Evolutionary conservation across 2,113 vertebrate species (phyloP).

Genomic region (Oncorhynchus gorbuscha): DNA sequence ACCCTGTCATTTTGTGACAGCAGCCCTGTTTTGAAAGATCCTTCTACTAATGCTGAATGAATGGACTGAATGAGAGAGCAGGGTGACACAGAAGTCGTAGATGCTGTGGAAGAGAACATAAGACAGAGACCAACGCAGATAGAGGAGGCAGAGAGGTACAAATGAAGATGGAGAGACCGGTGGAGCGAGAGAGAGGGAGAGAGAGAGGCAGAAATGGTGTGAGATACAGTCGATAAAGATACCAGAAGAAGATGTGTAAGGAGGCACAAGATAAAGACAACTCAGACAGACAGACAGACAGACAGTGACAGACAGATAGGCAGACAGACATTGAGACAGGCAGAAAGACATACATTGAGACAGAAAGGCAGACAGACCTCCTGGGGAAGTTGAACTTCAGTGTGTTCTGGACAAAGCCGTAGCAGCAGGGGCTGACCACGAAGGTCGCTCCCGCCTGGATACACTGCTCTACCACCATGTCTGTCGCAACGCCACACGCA

Average conservation of each 20-base stretch:
- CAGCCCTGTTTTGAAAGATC: too few relatives aligned
- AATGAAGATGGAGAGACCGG: background rate
- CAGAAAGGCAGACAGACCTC: constrained; percentile 73
- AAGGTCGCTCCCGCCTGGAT: constrained; percentile 82
- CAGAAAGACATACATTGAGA: background rate
- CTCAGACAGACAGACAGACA: background rate
- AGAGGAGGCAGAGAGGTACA: background rate
- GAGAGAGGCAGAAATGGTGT: too few relatives aligned
- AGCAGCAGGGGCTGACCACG: constrained; percentile 93
- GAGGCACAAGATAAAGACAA: background rate
- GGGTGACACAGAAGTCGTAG: background rate
- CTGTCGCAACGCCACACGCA: constrained; percentile 94
- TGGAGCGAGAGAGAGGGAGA: constrained; percentile 16
- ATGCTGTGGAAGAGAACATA: too few relatives aligned
- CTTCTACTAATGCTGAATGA: too few relatives aligned
- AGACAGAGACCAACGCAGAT: background rate
- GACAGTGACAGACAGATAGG: background rate
- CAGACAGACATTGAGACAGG: background rate
- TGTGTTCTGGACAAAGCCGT: constrained; percentile 96
- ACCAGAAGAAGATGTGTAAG: too few relatives aligned
- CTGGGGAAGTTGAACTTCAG: constrained; percentile 89
- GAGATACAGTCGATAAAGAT: too few relatives aligned
- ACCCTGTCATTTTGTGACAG: too few relatives aligned
- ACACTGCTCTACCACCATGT: constrained; percentile 95
- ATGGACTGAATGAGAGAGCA: background rate